Conservation (phyloP, 1,140 invertebrate genomes). For the Zaprionus lachaisei region DNA sequence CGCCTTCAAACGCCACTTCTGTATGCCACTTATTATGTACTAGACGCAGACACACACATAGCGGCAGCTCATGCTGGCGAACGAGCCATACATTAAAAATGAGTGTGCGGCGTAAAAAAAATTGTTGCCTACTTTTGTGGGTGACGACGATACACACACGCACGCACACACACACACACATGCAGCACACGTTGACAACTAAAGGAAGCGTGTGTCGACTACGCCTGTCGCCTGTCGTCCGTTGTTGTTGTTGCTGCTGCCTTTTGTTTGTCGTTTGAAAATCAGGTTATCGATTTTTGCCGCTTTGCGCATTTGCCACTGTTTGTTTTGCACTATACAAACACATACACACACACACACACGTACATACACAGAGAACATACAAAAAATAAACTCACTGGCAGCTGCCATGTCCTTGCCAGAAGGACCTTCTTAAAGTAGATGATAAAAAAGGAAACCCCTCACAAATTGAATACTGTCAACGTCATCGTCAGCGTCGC, state of each 20-base stretch:
- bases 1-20: slow-evolving; percentile 44
- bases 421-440: slow-evolving; percentile 45
- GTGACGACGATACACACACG: slow-evolving; percentile 4
- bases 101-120: slow-evolving; percentile 30
- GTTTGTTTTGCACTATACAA: slow-evolving; percentile 44
- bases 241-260: slow-evolving; percentile 3
- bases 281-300: slow-evolving; percentile 55
- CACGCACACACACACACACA: slow-evolving; percentile 1
- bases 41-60: slow-evolving; percentile 23
- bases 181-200: slow-evolving; percentile 37
- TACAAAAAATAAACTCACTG: slow-evolving; percentile 18
- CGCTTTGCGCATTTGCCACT: slow-evolving; percentile 49
- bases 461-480: slow-evolving; percentile 39
- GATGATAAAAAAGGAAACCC: slow-evolving; percentile 3
- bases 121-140: slow-evolving; percentile 48
- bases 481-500: slow-evolving; percentile 6
- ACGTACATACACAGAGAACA: not conserved
- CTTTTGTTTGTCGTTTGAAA: slow-evolving; percentile 46
- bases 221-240: slow-evolving; percentile 28
- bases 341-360: slow-evolving; percentile 7
- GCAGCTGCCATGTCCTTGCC: slow-evolving; percentile 48
- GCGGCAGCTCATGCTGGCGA: slow-evolving; percentile 5
- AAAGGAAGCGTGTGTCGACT: slow-evolving; percentile 44
- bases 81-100: slow-evolving; percentile 45
- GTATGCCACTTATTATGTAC: slow-evolving; percentile 41